Conservation (phyloP, 2,113 vertebrate species). For the Nyctereutes procyonoides region DNA sequence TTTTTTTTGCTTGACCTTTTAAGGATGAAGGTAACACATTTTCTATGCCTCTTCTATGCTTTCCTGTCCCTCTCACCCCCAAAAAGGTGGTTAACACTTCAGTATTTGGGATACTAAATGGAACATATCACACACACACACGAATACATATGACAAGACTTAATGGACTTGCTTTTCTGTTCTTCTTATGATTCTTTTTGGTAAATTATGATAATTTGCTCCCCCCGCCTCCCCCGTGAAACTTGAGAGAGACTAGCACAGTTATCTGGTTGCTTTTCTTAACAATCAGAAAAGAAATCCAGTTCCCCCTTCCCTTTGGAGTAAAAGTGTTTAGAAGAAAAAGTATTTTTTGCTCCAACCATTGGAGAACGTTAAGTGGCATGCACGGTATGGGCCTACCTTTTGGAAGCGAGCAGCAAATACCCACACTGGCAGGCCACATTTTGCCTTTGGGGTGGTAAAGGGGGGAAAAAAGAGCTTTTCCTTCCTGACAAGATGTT, state of each 20-base stretch:
- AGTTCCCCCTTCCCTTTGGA: not conserved
- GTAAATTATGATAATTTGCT: not conserved
- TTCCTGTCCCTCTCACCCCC: not conserved
- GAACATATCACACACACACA: not conserved
- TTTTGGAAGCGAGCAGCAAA: rapidly evolving
- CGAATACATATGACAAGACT: not conserved
- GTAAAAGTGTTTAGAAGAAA: not conserved
- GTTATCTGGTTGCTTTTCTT: not conserved
- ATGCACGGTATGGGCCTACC: no score
- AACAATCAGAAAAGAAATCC: not conserved
- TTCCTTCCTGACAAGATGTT: not conserved
- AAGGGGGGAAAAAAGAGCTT: not conserved
- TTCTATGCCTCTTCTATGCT: not conserved
- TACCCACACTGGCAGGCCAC: rapidly evolving
- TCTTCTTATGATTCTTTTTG: not conserved
- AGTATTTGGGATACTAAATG: not conserved
- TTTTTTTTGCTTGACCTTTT: not conserved
- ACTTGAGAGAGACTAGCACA: not conserved
- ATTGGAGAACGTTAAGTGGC: not conserved
- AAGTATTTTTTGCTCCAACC: not conserved
- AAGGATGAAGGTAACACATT: not conserved
- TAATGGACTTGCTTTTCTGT: not conserved
- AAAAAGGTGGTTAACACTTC: not conserved
- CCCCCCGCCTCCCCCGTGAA: not conserved
- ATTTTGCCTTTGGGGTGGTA: not conserved